Percentiles rank a stretch among this genome's conserved stretches.
Evolutionary conservation across 2,797 vertebrate genomes (phyloP).

Genomic region (Todus mexicanus): DNA sequence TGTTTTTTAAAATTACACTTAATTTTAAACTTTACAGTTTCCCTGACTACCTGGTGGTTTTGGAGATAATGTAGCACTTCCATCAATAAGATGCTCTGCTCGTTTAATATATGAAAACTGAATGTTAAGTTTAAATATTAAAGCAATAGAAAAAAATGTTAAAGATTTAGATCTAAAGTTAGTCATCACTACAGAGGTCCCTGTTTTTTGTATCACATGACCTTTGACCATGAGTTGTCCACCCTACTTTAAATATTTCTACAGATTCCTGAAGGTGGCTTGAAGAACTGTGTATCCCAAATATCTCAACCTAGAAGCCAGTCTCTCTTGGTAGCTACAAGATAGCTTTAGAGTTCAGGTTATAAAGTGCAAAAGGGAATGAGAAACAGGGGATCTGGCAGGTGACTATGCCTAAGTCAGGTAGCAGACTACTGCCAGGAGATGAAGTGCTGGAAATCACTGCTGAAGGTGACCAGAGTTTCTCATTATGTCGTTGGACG

Average conservation of each 20-base stretch:
- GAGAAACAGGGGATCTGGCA: conserved; percentile 50
- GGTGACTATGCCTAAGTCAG: conserved; percentile 34
- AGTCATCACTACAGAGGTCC: background rate
- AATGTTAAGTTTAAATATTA: conserved; percentile 40
- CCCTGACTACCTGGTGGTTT: background rate
- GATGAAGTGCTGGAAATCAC: conserved; percentile 57
- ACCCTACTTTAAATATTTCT: conserved; percentile 47
- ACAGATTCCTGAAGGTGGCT: conserved; percentile 52
- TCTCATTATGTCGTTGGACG: background rate
- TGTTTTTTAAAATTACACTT: background rate
- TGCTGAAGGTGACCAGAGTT: conserved; percentile 55
- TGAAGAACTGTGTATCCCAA: conserved; percentile 48
- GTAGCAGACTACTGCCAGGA: conserved; percentile 57
- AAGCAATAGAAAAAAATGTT: conserved; percentile 26
- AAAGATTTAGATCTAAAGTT: conserved; percentile 15
- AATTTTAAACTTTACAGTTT: conserved; percentile 9
- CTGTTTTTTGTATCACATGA: conserved; percentile 30
- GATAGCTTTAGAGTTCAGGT: conserved; percentile 52
- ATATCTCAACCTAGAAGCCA: conserved; percentile 44
- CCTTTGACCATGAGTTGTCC: conserved; percentile 3
- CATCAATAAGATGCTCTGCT: conserved; percentile 15
- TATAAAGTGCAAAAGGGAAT: conserved; percentile 56
- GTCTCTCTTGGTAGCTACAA: conserved; percentile 45
- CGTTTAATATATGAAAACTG: conserved; percentile 31
- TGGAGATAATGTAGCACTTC: conserved; percentile 24